These are phyloP conservation scores for Fopius arisanus DNA, from an alignment of 1,140 invertebrate species.

Conservation along the genomic window DNA sequence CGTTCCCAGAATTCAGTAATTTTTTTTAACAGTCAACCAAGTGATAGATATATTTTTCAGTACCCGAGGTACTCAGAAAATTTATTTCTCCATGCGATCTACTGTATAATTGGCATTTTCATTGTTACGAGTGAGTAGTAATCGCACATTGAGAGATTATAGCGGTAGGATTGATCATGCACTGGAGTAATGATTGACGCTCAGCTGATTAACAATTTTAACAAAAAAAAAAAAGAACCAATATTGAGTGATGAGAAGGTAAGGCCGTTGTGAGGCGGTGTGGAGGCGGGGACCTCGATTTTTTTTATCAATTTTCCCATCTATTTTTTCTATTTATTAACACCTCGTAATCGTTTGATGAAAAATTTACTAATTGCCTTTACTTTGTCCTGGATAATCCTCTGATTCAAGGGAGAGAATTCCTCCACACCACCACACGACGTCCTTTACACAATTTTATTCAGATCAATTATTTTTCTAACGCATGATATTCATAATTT, in stretches of 20 bases:
- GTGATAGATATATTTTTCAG: neutral
- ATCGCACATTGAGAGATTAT: no score
- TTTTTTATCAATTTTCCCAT: neutral
- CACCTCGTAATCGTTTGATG: neutral
- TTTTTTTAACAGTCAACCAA: no score
- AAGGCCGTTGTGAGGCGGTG: conserved; percentile 45
- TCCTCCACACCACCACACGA: conserved; percentile 50
- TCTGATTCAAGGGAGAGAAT: neutral
- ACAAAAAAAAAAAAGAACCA: conserved; percentile 13
- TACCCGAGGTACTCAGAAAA: neutral
- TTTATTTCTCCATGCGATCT: no score
- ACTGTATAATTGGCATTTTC: no score
- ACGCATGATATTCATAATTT: conserved; percentile 45
- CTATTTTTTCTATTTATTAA: neutral
- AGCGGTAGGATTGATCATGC: neutral
- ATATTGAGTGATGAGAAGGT: conserved; percentile 31
- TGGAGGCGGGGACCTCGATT: conserved; percentile 59
- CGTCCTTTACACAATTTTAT: conserved; percentile 43
- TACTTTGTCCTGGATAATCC: neutral
- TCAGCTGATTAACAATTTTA: neutral
- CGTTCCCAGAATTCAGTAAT: no score
- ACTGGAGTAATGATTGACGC: no score
- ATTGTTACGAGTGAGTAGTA: no score
- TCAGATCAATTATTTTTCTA: conserved; percentile 55
- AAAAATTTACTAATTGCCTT: neutral